phyloP scores from a whole-genome alignment of 2,888 invertebrate species.

The Poecilobothrus nobilitatus region DNA sequence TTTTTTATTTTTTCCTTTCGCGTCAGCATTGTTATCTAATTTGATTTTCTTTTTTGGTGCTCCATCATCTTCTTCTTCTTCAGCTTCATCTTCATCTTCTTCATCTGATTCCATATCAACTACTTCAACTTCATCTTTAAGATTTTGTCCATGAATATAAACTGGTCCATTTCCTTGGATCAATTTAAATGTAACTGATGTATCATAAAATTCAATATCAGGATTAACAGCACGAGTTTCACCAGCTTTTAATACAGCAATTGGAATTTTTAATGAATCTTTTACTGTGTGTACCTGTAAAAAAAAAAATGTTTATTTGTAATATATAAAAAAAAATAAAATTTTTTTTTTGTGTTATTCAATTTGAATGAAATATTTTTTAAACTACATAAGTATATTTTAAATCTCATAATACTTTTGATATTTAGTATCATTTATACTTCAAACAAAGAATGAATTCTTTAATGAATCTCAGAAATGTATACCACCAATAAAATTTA shows the following conservation, averaged over 20 bases:
- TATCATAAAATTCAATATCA: conserved; percentile 78
- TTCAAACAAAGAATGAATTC: no score
- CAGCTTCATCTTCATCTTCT: conserved; percentile 60
- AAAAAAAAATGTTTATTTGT: neutral
- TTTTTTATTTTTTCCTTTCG: conserved; percentile 20
- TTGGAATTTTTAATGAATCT: conserved; percentile 72
- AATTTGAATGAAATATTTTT: conserved; percentile 7
- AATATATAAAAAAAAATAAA: no score
- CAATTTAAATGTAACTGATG: conserved; percentile 74
- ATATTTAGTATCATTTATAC: no score
- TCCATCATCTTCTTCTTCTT: conserved; percentile 64
- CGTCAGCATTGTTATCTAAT: conserved; percentile 59
- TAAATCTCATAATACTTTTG: no score
- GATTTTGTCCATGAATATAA: conserved; percentile 75
- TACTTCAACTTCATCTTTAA: conserved; percentile 74
- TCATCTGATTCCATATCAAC: conserved; percentile 75
- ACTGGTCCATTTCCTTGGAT: conserved; percentile 71
- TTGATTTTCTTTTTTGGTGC: conserved; percentile 74
- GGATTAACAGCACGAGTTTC: conserved; percentile 66
- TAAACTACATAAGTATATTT: no score
- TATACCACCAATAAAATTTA: no score
- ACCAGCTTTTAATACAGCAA: conserved; percentile 72
- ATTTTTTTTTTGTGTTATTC: no score
- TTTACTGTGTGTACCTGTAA: conserved; percentile 41
- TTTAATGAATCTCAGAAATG: no score